These are phyloP conservation scores for Hemichromis elongatus DNA, from an alignment of 2,113 vertebrate genomes.

Conservation along the genomic window DNA sequence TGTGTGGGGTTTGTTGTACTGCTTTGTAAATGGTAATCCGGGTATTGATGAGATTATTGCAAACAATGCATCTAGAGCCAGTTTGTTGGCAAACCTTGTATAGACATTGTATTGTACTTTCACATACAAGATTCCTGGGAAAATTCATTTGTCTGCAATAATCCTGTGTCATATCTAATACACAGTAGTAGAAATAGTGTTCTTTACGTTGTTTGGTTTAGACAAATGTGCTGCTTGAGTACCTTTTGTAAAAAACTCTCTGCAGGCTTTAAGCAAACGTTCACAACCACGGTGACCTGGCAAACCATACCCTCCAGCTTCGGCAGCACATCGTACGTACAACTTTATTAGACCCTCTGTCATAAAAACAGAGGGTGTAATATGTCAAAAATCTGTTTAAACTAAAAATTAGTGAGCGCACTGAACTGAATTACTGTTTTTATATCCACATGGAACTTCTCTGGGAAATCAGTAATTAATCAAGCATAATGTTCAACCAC, in stretches of 20 bases:
- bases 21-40: background rate
- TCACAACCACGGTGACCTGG: background rate
- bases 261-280: background rate
- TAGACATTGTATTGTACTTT: background rate
- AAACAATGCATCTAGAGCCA: background rate
- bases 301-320: background rate
- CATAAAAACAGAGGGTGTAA: background rate
- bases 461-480: background rate
- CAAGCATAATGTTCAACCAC: background rate
- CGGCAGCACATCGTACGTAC: background rate
- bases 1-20: background rate
- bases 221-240: background rate
- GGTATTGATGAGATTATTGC: background rate
- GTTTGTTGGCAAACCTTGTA: background rate
- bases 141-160: background rate
- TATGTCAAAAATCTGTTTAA: background rate
- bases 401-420: background rate
- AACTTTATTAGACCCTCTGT: background rate
- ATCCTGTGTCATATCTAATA: background rate
- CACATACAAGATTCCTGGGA: background rate
- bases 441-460: background rate
- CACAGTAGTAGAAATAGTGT: background rate
- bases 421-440: background rate
- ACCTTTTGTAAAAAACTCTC: background rate
- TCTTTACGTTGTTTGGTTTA: background rate